Conservation (phyloP, 2,888 invertebrate genomes). For the Dicyrtomina minuta region DNA sequence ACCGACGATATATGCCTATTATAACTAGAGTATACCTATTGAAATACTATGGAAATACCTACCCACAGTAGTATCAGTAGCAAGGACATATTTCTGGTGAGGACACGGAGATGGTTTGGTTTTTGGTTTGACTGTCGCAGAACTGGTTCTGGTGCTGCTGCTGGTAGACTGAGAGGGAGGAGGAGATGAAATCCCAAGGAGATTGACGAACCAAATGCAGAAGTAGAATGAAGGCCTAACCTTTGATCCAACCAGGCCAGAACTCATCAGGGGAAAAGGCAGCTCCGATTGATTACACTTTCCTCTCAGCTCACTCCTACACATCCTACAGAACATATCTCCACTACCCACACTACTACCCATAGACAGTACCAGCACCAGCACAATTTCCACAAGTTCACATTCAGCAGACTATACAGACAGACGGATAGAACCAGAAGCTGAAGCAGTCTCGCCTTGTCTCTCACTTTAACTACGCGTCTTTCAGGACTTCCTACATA, state of each 20-base stretch:
- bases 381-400: too few species aligned
- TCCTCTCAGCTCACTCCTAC: slow-evolving; percentile 27
- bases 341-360: not conserved
- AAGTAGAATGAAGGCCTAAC: slow-evolving; percentile 24
- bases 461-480: not conserved
- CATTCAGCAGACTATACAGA: too few species aligned
- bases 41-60: too few species aligned
- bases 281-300: slow-evolving; percentile 31
- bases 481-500: too few species aligned
- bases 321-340: not conserved
- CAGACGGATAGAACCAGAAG: too few species aligned
- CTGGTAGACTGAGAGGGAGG: not conserved
- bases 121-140: not conserved
- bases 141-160: not conserved
- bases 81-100: too few species aligned
- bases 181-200: slow-evolving; percentile 18
- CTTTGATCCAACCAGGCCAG: slow-evolving; percentile 30
- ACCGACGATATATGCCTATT: too few species aligned
- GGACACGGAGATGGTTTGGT: too few species aligned
- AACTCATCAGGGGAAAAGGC: slow-evolving; percentile 32
- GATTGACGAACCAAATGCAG: slow-evolving; percentile 12
- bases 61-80: too few species aligned
- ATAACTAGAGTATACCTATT: too few species aligned
- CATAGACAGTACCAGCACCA: too few species aligned
- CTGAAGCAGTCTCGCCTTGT: slow-evolving; percentile 12